These are phyloP conservation scores for Pteromalus puparum DNA, from an alignment of 1,140 invertebrate species.

Conservation along the genomic window DNA sequence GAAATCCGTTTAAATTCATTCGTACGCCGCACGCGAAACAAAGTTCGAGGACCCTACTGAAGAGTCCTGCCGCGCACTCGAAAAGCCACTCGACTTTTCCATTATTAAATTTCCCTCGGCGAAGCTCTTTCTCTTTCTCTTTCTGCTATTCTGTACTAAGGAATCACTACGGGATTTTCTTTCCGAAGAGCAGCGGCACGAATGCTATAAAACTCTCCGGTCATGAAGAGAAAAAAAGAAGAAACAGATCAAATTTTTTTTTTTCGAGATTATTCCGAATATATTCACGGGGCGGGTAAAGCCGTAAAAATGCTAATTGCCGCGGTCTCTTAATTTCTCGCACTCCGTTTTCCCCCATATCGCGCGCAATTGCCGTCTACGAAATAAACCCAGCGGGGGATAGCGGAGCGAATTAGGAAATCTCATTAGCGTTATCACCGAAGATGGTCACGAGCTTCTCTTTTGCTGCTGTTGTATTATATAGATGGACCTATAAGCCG, in stretches of 20 bases:
- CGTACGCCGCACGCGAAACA: constrained; percentile 3
- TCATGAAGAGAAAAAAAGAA: neutral
- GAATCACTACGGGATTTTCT: neutral
- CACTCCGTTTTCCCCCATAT: neutral
- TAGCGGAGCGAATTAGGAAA: constrained; percentile 45
- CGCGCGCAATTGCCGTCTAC: constrained; percentile 21
- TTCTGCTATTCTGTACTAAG: neutral
- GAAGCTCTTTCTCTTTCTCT: neutral
- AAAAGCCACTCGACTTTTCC: constrained; percentile 44
- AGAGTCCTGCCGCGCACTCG: constrained; percentile 13
- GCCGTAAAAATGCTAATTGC: constrained; percentile 34
- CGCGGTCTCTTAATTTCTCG: constrained; percentile 37
- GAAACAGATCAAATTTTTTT: neutral
- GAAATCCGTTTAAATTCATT: constrained; percentile 41
- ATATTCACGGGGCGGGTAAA: neutral
- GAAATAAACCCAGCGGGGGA: constrained; percentile 14
- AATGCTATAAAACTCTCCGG: neutral
- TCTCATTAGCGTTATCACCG: constrained; percentile 50
- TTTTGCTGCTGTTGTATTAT: neutral
- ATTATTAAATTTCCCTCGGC: constrained; percentile 44
- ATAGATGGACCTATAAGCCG: too few relatives aligned
- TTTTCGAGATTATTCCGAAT: neutral
- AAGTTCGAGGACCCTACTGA: constrained; percentile 17
- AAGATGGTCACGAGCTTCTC: constrained; percentile 17
- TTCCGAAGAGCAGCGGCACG: neutral